Evolutionary conservation across 2,888 invertebrate species (phyloP).

Genomic region (Acanthosepion esculentum): DNA sequence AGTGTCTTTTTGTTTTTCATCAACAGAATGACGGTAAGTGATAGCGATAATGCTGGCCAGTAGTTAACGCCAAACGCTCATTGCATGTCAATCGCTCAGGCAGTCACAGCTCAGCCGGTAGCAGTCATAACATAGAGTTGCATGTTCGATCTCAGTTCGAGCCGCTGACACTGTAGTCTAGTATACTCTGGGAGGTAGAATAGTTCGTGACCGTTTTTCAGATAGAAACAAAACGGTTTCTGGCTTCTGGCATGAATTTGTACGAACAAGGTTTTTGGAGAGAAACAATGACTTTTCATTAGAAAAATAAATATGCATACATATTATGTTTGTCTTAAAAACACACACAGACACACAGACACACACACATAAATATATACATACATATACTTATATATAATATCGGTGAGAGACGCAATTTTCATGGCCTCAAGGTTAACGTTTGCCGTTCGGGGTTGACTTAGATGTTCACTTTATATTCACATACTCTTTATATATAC

Average conservation of each 20-base stretch:
- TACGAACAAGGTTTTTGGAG: too few species aligned
- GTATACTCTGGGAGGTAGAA: neutral
- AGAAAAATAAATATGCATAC: too few species aligned
- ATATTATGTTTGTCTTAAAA: too few species aligned
- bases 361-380: neutral
- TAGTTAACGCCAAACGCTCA: neutral
- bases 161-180: neutral
- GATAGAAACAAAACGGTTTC: too few species aligned
- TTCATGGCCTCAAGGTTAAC: too few species aligned
- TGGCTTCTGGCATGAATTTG: too few species aligned
- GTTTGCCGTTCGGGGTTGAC: too few species aligned
- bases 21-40: neutral
- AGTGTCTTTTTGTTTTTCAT: neutral
- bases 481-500: too few species aligned
- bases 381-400: neutral
- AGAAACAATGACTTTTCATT: too few species aligned
- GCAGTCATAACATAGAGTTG: neutral
- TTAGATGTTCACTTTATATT: too few species aligned
- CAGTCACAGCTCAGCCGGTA: neutral
- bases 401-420: too few species aligned
- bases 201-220: neutral
- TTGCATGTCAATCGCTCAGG: neutral
- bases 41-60: neutral
- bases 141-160: neutral
- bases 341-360: neutral